phyloP scores from a whole-genome alignment of 2,113 vertebrate genomes.

The Nasalis larvatus region DNA sequence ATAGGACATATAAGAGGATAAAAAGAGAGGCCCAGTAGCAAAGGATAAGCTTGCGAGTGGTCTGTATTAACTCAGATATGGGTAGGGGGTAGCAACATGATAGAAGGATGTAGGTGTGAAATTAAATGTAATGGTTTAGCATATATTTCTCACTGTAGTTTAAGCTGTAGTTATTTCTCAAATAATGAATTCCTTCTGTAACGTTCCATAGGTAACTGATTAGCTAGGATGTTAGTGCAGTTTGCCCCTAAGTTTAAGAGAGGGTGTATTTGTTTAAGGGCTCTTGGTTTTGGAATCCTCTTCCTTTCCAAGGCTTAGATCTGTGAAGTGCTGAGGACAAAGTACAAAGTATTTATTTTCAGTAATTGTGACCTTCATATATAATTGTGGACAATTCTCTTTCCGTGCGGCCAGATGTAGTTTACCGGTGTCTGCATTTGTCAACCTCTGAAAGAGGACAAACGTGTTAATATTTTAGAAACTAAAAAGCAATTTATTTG shows the following conservation, averaged over 20 bases:
- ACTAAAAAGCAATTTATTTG: neutral
- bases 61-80: neutral
- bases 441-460: neutral
- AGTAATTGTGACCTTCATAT: neutral
- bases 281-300: neutral
- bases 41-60: neutral
- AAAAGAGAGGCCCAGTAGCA: too few relatives aligned
- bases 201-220: neutral
- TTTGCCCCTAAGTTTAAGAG: neutral
- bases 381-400: neutral
- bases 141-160: neutral
- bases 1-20: neutral
- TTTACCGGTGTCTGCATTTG: neutral
- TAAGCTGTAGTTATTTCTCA: neutral
- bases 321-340: neutral
- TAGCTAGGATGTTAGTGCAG: neutral
- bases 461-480: neutral
- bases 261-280: neutral
- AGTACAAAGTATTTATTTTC: neutral
- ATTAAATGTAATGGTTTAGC: neutral
- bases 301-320: neutral
- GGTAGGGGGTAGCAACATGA: rapidly evolving
- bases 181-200: neutral
- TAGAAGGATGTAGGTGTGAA: neutral
- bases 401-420: neutral